phyloP scores from a whole-genome alignment of 2,113 vertebrate species.

The Zonotrichia leucophrys region DNA sequence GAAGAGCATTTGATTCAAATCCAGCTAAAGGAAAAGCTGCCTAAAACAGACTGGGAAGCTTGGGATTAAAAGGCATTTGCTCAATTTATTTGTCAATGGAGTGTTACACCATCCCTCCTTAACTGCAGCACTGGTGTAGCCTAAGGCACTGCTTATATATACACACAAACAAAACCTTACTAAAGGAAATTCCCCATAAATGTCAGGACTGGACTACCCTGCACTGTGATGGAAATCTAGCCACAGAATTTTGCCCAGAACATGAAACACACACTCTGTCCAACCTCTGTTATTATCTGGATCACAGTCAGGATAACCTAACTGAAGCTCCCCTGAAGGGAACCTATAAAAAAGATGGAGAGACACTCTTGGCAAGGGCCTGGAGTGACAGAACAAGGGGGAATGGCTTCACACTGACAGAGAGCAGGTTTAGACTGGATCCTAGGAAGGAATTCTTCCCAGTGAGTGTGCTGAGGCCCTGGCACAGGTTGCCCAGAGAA shows the following conservation, averaged over 20 bases:
- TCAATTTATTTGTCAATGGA: not conserved
- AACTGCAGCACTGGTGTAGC: not conserved
- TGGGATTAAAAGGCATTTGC: not conserved
- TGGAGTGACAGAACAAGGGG: not conserved
- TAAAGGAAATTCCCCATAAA: not conserved
- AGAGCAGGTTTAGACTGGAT: rapidly evolving
- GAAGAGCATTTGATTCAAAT: not conserved
- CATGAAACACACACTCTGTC: not conserved
- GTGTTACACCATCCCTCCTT: not conserved
- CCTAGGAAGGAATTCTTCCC: rapidly evolving
- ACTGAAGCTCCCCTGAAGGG: not conserved
- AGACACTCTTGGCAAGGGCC: not conserved
- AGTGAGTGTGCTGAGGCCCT: rapidly evolving
- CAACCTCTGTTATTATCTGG: not conserved
- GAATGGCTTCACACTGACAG: not conserved
- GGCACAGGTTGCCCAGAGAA: not conserved
- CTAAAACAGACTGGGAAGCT: not conserved
- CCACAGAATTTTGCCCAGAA: not conserved
- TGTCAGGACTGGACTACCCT: not conserved
- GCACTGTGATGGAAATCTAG: not conserved
- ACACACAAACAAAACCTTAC: not conserved
- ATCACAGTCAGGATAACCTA: not conserved
- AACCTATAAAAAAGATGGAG: not conserved
- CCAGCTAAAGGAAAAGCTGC: not conserved
- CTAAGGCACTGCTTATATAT: not conserved